Conservation (phyloP, 1,140 invertebrate genomes). For the Chlorops oryzae region DNA sequence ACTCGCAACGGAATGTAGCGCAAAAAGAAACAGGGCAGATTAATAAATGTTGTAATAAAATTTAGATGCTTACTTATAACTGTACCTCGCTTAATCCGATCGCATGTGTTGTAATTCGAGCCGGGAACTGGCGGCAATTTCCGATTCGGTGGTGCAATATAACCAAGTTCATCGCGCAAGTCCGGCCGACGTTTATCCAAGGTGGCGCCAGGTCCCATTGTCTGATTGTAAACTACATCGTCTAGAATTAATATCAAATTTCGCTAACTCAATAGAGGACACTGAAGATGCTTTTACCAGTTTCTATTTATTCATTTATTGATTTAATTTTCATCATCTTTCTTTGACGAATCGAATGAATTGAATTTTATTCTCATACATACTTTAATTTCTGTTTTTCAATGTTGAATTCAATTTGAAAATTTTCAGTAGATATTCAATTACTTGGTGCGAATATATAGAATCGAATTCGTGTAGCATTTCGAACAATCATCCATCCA, state of each 20-base stretch:
- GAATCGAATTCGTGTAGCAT: too few relatives aligned
- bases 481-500: too few relatives aligned
- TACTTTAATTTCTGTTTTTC: too few relatives aligned
- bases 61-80: slow-evolving; percentile 72
- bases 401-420: too few relatives aligned
- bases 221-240: slow-evolving; percentile 83
- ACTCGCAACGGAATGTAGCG: not conserved
- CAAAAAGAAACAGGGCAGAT: slow-evolving; percentile 14
- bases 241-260: slow-evolving; percentile 57
- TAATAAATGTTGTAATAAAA: slow-evolving; percentile 47
- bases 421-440: too few relatives aligned
- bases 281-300: slow-evolving; percentile 48
- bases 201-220: slow-evolving; percentile 65
- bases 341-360: too few relatives aligned
- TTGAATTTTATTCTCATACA: too few relatives aligned
- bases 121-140: slow-evolving; percentile 86
- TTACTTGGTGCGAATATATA: too few relatives aligned
- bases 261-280: slow-evolving; percentile 43
- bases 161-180: slow-evolving; percentile 80
- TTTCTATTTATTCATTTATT: not conserved
- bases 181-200: slow-evolving; percentile 78
- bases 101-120: slow-evolving; percentile 88
- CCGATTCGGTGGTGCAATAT: slow-evolving; percentile 85
- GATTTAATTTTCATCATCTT: slow-evolving; percentile 1
- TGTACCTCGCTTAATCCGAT: slow-evolving; percentile 86